These are phyloP conservation scores for Loxodonta africana DNA, from an alignment of 2,113 vertebrate genomes.

Conservation along the genomic window DNA sequence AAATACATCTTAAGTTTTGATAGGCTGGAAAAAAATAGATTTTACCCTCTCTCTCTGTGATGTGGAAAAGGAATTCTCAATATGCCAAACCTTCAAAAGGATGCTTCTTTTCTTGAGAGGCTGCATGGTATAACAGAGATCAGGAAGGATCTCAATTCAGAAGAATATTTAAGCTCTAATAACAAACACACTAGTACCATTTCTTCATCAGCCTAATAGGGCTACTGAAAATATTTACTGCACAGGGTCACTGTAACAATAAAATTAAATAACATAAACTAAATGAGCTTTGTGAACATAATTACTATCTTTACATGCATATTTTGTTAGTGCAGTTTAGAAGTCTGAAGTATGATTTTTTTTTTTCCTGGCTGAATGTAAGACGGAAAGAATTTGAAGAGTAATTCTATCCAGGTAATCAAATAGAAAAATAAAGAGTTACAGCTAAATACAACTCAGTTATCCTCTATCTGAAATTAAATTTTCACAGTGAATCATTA, in stretches of 20 bases:
- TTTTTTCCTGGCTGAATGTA: background rate
- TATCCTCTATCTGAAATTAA: conserved; percentile 30
- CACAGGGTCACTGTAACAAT: background rate
- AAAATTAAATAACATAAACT: conserved; percentile 23
- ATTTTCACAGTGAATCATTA: background rate
- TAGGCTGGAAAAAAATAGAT: background rate
- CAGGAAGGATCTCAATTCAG: background rate
- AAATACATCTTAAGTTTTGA: background rate
- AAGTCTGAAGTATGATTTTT: background rate
- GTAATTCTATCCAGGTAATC: background rate
- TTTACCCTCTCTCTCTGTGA: conserved; percentile 31
- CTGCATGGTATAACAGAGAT: background rate
- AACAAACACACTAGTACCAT: background rate
- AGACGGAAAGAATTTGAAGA: conserved; percentile 34
- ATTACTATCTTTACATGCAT: background rate
- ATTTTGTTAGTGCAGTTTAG: background rate
- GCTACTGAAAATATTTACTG: background rate
- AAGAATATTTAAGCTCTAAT: background rate
- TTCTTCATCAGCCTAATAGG: background rate
- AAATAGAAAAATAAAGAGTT: conserved; percentile 44
- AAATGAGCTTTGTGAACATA: background rate
- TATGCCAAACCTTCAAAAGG: background rate
- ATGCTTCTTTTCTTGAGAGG: background rate
- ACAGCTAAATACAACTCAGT: background rate
- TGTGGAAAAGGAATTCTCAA: conserved; percentile 28